Conservation (phyloP, 2,113 vertebrate genomes). For the Catharus fuscescens region DNA sequence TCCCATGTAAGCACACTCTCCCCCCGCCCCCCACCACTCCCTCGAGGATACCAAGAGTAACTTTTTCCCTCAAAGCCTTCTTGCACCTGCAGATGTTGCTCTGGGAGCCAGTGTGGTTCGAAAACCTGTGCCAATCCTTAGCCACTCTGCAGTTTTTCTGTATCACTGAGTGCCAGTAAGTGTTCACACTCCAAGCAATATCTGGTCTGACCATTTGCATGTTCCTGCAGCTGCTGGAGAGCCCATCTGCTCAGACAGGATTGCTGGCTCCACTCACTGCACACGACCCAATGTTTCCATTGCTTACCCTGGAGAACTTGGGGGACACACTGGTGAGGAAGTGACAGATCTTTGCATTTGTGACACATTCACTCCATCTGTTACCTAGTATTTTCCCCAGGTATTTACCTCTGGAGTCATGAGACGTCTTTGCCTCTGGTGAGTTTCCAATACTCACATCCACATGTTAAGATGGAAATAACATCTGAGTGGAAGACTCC, state of each 20-base stretch:
- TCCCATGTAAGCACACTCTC: background rate
- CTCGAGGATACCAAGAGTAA: background rate
- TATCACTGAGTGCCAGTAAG: background rate
- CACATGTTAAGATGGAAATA: slow-evolving; percentile 67
- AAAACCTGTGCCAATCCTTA: background rate
- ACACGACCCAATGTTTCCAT: background rate
- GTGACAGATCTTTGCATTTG: slow-evolving; percentile 5
- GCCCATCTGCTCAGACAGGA: slow-evolving; percentile 36
- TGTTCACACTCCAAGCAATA: background rate
- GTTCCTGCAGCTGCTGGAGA: slow-evolving; percentile 45
- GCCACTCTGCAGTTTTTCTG: background rate
- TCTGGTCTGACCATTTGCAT: slow-evolving; percentile 34
- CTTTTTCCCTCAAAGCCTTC: background rate
- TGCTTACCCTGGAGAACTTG: background rate
- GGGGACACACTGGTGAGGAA: background rate
- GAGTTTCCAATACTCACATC: slow-evolving; percentile 55
- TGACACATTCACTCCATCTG: slow-evolving; percentile 18
- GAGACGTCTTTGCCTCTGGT: slow-evolving; percentile 21
- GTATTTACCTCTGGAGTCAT: slow-evolving; percentile 47
- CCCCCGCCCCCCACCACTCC: too few relatives aligned
- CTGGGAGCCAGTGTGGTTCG: background rate
- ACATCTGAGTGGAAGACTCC: slow-evolving; percentile 54
- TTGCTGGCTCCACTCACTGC: background rate
- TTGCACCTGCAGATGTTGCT: background rate
- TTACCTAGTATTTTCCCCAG: slow-evolving; percentile 23